Percentiles rank a stretch among this genome's conserved stretches.
Conservation (phyloP, 2,113 vertebrate species). For the Balaenoptera acutorostrata region DNA sequence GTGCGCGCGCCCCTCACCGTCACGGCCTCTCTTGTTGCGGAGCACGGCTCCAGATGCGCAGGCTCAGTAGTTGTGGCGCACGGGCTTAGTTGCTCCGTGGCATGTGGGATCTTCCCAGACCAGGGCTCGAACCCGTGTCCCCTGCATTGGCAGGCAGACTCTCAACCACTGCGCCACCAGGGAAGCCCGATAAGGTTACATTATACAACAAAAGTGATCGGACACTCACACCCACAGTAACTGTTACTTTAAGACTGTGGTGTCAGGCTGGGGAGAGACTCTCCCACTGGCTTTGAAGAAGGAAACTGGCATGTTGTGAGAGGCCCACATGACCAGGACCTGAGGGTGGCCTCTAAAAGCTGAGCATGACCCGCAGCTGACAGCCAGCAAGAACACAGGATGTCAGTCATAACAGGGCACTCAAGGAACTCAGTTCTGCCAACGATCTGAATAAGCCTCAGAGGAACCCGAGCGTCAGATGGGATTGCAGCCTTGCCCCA, state of each 20-base stretch:
- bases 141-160: no score
- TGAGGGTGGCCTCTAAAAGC: neutral
- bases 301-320: neutral
- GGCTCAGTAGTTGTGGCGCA: no score
- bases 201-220: neutral
- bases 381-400: neutral
- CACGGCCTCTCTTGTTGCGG: no score
- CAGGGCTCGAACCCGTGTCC: no score
- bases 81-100: no score
- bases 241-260: neutral
- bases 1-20: no score
- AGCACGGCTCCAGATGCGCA: no score
- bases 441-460: neutral
- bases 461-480: neutral
- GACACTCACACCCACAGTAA: no score
- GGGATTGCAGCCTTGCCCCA: neutral
- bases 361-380: neutral
- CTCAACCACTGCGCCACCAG: no score
- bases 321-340: neutral
- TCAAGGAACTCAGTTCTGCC: neutral
- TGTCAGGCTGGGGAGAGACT: neutral
- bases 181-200: neutral
- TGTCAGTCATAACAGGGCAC: neutral
- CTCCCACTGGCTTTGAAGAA: neutral
- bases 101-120: no score